A percentile compares a stretch with the other conserved stretches of the same genome.
phyloP scores from a whole-genome alignment of 1,140 invertebrate genomes.

The Adelges cooleyi region DNA sequence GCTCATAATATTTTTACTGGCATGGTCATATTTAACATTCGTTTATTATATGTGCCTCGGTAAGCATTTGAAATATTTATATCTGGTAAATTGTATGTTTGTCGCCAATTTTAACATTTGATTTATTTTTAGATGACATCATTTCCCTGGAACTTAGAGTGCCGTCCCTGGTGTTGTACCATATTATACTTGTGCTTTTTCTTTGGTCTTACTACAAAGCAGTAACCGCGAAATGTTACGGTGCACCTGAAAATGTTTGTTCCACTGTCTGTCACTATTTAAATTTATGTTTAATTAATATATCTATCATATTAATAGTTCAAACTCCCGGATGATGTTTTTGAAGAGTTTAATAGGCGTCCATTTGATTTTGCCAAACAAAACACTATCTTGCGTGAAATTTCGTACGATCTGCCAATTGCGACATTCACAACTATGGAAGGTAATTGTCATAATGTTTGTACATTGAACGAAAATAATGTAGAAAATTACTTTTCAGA shows the following conservation, averaged over 20 bases:
- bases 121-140: slow-evolving; percentile 38
- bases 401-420: slow-evolving; percentile 20
- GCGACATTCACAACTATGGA: slow-evolving; percentile 17
- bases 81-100: too few relatives aligned
- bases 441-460: slow-evolving; percentile 16
- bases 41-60: slow-evolving; percentile 84
- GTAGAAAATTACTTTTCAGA: slow-evolving; percentile 37
- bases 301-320: slow-evolving; percentile 52
- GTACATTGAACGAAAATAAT: too few relatives aligned
- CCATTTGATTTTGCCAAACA: slow-evolving; percentile 29
- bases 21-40: slow-evolving; percentile 97
- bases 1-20: slow-evolving; percentile 77
- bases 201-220: slow-evolving; percentile 91
- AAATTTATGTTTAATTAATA: too few relatives aligned
- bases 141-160: slow-evolving; percentile 45
- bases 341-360: slow-evolving; percentile 49
- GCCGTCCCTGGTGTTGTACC: slow-evolving; percentile 77
- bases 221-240: slow-evolving; percentile 70
- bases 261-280: too few relatives aligned
- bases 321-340: slow-evolving; percentile 60
- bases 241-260: slow-evolving; percentile 65
- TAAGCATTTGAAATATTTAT: slow-evolving; percentile 43
- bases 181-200: slow-evolving; percentile 75
- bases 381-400: slow-evolving; percentile 2
- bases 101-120: too few relatives aligned